These are phyloP conservation scores for Eudemis profundana DNA, from an alignment of 2,888 invertebrate species.

Conservation along the genomic window DNA sequence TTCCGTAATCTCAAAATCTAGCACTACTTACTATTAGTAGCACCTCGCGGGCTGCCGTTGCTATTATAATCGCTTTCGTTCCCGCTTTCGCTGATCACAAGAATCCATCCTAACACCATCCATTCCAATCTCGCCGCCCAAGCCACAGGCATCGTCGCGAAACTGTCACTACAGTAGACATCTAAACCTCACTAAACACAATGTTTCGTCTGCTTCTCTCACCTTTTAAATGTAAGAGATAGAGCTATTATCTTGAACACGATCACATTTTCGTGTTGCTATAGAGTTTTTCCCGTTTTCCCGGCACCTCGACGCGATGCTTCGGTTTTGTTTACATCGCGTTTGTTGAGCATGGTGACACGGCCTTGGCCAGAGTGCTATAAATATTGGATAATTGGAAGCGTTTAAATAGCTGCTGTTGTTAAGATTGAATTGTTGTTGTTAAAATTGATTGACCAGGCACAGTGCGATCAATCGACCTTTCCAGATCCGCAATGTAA, in stretches of 20 bases:
- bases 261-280: too few relatives aligned
- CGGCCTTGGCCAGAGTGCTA: conserved; percentile 36
- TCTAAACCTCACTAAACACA: not conserved
- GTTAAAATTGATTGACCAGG: too few relatives aligned
- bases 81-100: conserved; percentile 3
- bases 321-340: conserved; percentile 39
- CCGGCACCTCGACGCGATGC: conserved; percentile 2
- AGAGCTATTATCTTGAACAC: too few relatives aligned
- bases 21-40: too few relatives aligned
- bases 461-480: too few relatives aligned
- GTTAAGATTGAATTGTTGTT: too few relatives aligned
- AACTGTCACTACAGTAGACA: not conserved
- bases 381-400: conserved; percentile 35
- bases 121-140: not conserved
- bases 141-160: not conserved
- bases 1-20: too few relatives aligned
- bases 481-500: too few relatives aligned
- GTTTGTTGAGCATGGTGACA: conserved; percentile 30
- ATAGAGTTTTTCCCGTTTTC: not conserved
- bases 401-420: conserved; percentile 27
- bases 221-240: not conserved
- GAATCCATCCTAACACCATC: conserved; percentile 20
- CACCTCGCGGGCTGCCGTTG: not conserved
- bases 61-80: not conserved
- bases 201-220: conserved; percentile 3